A percentile compares a stretch with the other conserved stretches of the same genome.
phyloP scores from a whole-genome alignment of 2,113 vertebrate genomes.

The Synodontis membranacea region DNA sequence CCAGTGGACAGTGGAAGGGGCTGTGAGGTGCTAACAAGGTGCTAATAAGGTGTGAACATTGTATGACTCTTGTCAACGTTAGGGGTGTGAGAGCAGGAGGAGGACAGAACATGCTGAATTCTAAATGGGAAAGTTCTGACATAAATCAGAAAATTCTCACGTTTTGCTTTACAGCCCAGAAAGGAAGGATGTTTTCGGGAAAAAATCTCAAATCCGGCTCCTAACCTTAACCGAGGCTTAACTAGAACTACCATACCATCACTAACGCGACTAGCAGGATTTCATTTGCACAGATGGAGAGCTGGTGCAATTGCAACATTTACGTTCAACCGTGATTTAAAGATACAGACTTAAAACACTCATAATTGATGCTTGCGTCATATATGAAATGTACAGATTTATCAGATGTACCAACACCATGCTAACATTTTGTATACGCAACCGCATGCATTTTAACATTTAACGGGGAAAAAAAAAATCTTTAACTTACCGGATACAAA shows the following conservation, averaged over 20 bases:
- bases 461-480: no score
- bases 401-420: no score
- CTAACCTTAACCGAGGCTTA: neutral
- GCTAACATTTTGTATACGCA: no score
- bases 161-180: neutral
- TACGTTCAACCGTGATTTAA: neutral
- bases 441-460: no score
- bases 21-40: slow-evolving; percentile 53
- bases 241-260: neutral
- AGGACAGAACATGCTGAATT: slow-evolving; percentile 33
- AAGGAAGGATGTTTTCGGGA: neutral
- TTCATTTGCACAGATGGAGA: no score
- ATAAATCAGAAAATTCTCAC: slow-evolving; percentile 4
- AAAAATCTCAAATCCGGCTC: neutral
- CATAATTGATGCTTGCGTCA: neutral
- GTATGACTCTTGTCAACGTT: slow-evolving; percentile 38
- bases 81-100: neutral
- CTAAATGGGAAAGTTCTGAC: slow-evolving; percentile 24
- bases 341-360: neutral
- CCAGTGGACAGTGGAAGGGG: slow-evolving; percentile 26
- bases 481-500: no score
- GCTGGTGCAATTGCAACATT: neutral
- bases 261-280: no score
- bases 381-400: no score
- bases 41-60: slow-evolving; percentile 49